Conservation (phyloP, 2,888 invertebrate species). For the Andrena praecox region DNA sequence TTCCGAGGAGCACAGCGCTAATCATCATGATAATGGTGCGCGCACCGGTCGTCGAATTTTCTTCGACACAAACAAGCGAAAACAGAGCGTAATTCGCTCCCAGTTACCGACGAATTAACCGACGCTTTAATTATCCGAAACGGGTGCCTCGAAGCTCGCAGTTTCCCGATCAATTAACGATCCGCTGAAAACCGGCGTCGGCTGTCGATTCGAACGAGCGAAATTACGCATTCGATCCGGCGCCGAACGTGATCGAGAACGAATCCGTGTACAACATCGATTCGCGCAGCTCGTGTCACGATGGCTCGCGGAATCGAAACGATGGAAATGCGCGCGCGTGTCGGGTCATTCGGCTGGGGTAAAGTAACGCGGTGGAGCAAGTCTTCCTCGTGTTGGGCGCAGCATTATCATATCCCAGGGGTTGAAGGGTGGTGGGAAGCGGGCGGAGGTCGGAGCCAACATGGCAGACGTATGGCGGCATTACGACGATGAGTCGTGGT, state of each 20-base stretch:
- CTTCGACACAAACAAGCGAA: too few relatives aligned
- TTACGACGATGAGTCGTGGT: conserved; percentile 57
- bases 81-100: too few relatives aligned
- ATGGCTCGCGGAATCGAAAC: neutral
- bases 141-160: neutral
- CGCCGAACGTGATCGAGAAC: too few relatives aligned
- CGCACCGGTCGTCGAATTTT: too few relatives aligned
- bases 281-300: conserved; percentile 1
- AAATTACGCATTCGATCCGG: neutral
- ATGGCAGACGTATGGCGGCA: conserved; percentile 57
- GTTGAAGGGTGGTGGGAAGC: conserved; percentile 48
- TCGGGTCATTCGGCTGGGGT: conserved; percentile 51
- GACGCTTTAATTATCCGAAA: too few relatives aligned
- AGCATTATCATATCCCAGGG: conserved; percentile 62
- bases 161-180: neutral
- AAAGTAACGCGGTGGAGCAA: conserved; percentile 51
- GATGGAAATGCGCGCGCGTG: conserved; percentile 14
- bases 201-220: neutral
- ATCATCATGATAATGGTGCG: too few relatives aligned
- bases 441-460: conserved; percentile 36
- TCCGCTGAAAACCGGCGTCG: too few relatives aligned
- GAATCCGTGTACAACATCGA: neutral
- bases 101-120: too few relatives aligned
- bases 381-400: conserved; percentile 42
- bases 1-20: too few relatives aligned